Evolutionary conservation across 2,113 vertebrate species (phyloP).

Genomic region (Cercocebus atys): DNA sequence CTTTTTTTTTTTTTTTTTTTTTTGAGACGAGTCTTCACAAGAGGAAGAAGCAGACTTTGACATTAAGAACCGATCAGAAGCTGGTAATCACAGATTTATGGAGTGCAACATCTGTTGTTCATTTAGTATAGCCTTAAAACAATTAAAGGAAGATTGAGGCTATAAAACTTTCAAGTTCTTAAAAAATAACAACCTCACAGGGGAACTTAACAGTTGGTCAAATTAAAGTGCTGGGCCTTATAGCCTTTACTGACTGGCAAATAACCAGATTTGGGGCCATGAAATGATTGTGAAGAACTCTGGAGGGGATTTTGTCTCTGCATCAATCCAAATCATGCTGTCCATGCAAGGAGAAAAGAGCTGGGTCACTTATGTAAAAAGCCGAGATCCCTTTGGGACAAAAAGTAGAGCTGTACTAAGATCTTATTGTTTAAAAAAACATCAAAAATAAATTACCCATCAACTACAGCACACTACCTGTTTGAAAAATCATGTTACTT

Average conservation of each 20-base stretch:
- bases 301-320: not conserved
- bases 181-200: slow-evolving; percentile 1
- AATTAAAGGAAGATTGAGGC: not conserved
- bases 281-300: not conserved
- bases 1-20: not conserved
- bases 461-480: not conserved
- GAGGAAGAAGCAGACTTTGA: not conserved
- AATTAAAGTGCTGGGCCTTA: not conserved
- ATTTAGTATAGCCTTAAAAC: not conserved
- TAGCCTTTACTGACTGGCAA: not conserved
- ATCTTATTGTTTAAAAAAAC: not conserved
- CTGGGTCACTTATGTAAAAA: not conserved
- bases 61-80: not conserved
- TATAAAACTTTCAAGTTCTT: not conserved
- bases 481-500: not conserved
- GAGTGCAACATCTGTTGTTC: not conserved
- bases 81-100: not conserved
- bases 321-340: not conserved
- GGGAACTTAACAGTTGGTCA: not conserved
- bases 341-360: not conserved
- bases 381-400: not conserved
- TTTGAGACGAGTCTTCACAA: not conserved
- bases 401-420: not conserved
- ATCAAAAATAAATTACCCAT: not conserved
- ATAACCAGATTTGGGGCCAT: not conserved